Evolutionary conservation across 2,797 vertebrate species (phyloP).

Genomic region (Coregonus sp.): DNA sequence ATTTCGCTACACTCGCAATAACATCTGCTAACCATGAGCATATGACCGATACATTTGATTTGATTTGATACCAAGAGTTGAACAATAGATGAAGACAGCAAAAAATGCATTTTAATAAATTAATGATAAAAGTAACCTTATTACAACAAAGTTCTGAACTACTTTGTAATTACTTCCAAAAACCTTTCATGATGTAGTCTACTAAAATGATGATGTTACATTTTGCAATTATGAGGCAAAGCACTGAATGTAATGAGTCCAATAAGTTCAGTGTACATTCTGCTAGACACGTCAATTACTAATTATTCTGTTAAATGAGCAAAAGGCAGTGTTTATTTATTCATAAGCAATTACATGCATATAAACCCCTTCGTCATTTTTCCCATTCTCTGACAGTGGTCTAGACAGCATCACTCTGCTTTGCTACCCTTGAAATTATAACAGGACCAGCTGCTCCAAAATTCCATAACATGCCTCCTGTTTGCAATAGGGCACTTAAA

Average conservation of each 20-base stretch:
- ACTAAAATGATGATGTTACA: not conserved
- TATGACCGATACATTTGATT: too few species aligned
- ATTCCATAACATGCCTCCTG: constrained; percentile 26
- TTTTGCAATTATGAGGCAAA: not conserved
- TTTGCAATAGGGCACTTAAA: too few species aligned
- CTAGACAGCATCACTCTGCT: not conserved
- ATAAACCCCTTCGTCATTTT: not conserved
- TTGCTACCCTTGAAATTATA: constrained; percentile 12
- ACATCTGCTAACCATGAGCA: too few species aligned
- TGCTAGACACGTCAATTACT: not conserved
- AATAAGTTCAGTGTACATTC: not conserved
- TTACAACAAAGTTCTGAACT: too few species aligned
- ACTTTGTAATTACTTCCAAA: too few species aligned
- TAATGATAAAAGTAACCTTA: not conserved
- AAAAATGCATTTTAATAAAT: not conserved
- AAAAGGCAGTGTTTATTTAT: constrained; percentile 4
- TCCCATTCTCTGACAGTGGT: not conserved
- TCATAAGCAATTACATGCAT: constrained; percentile 6
- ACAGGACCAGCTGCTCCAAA: constrained; percentile 14
- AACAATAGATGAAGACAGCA: not conserved
- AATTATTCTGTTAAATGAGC: constrained; percentile 1
- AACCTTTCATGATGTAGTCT: not conserved
- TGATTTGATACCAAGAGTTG: not conserved
- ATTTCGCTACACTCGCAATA: too few species aligned
- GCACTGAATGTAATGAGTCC: constrained; percentile 1